phyloP scores from a whole-genome alignment of 1,140 invertebrate genomes.

The Ostrea denselamellosa region DNA sequence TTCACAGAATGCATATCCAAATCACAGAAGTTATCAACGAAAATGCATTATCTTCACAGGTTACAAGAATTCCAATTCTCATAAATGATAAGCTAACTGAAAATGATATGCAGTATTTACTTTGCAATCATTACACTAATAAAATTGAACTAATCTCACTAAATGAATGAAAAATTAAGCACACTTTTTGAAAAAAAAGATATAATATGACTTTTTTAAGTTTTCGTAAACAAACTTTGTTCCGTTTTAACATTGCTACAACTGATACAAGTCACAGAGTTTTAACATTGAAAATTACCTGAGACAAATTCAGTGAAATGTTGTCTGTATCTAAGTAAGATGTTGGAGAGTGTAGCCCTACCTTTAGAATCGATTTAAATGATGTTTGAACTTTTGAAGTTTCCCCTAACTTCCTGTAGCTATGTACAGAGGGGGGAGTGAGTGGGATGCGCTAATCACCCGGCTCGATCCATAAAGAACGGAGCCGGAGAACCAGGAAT shows the following conservation, averaged over 20 bases:
- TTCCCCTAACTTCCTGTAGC: constrained; percentile 1
- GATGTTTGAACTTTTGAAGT: constrained; percentile 36
- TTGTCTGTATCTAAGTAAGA: constrained; percentile 27
- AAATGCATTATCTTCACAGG: constrained; percentile 29
- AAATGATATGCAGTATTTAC: background rate
- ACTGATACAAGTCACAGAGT: background rate
- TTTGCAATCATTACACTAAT: constrained; percentile 11
- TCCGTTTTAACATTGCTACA: background rate
- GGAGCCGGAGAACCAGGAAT: background rate
- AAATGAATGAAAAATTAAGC: background rate
- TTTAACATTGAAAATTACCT: background rate
- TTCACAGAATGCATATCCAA: constrained; percentile 11
- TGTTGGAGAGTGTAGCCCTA: background rate
- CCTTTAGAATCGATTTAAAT: constrained; percentile 14
- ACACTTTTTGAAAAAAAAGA: background rate
- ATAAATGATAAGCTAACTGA: background rate
- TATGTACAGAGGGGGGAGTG: constrained; percentile 2
- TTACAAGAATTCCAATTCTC: constrained; percentile 20
- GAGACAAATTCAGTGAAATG: background rate
- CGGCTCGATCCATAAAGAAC: background rate
- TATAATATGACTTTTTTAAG: background rate
- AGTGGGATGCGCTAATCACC: background rate
- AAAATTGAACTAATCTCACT: background rate
- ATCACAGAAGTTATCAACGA: constrained; percentile 16
- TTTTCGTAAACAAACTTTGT: background rate